Conservation (phyloP, 2,888 invertebrate species). For the Drosophila algonquin region DNA sequence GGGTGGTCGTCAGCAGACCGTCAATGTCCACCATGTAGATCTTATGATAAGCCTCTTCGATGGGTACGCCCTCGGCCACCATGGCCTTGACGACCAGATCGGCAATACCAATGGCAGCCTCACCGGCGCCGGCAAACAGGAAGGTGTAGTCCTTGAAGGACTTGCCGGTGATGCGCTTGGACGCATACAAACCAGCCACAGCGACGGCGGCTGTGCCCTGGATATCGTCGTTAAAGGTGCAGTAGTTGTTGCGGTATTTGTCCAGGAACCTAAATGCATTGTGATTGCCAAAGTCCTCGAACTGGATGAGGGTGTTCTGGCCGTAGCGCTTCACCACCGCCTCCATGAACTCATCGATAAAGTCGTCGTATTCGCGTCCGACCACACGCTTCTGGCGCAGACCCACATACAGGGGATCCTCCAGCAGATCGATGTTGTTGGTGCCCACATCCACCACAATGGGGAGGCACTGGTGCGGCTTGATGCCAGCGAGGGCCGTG, state of each 20-base stretch:
- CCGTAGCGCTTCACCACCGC: conserved; percentile 94
- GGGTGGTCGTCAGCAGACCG: conserved; percentile 91
- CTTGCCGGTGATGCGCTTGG: conserved; percentile 85
- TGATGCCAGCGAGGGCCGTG: conserved; percentile 98
- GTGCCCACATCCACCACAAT: conserved; percentile 97
- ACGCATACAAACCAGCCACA: conserved; percentile 91
- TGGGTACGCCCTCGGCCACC: conserved; percentile 88
- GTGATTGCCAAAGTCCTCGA: conserved; percentile 98
- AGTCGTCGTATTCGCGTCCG: conserved; percentile 94
- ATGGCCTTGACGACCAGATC: conserved; percentile 95
- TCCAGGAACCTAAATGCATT: conserved; percentile 98
- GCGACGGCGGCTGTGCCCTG: conserved; percentile 98
- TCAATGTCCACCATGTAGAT: conserved; percentile 98
- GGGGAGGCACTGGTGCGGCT: conserved; percentile 97
- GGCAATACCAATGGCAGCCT: conserved; percentile 97
- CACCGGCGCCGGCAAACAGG: conserved; percentile 95
- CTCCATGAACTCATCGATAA: conserved; percentile 98
- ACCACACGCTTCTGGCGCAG: conserved; percentile 92
- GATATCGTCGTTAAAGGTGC: conserved; percentile 99
- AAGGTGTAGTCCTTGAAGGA: conserved; percentile 94
- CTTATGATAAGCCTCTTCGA: conserved; percentile 91
- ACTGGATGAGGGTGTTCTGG: conserved; percentile 93
- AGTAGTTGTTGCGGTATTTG: conserved; percentile 95
- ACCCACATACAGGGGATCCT: conserved; percentile 98
- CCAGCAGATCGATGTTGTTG: conserved; percentile 93